Conservation (phyloP, 1,140 invertebrate species). For the Eulimnadia texana region DNA sequence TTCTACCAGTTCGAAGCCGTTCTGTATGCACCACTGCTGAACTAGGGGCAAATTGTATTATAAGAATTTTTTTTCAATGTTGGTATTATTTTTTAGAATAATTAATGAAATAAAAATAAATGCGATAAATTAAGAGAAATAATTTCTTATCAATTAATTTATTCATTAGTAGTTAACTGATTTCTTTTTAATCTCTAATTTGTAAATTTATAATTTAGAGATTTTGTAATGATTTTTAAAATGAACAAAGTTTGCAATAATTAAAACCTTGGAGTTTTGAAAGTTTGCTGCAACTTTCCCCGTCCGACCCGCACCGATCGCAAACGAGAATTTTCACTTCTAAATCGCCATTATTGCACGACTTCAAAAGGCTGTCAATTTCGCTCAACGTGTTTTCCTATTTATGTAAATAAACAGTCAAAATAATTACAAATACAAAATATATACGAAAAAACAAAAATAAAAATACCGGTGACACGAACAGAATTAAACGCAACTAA, state of each 20-base stretch:
- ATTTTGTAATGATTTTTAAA: no score
- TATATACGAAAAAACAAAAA: no score
- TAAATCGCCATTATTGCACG: conserved; percentile 34
- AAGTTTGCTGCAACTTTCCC: background rate
- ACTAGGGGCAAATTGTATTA: conserved; percentile 24
- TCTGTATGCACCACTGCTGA: conserved; percentile 45
- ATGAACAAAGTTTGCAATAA: no score
- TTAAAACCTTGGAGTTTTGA: background rate
- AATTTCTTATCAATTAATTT: background rate
- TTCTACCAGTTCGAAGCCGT: conserved; percentile 58
- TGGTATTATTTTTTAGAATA: conserved; percentile 13
- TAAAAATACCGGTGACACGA: no score
- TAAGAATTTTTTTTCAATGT: no score
- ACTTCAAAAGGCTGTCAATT: background rate
- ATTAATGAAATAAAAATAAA: background rate
- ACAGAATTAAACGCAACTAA: no score
- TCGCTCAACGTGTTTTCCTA: background rate
- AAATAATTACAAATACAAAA: no score
- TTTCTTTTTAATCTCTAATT: conserved; percentile 1
- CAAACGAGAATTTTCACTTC: conserved; percentile 39
- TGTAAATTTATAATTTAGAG: conserved; percentile 20
- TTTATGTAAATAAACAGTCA: no score
- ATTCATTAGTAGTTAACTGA: background rate
- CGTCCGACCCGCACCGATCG: conserved; percentile 27
- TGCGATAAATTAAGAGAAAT: background rate